phyloP scores from a whole-genome alignment of 35 echinoderm and acorn worm species.

The Anneissia japonica region DNA sequence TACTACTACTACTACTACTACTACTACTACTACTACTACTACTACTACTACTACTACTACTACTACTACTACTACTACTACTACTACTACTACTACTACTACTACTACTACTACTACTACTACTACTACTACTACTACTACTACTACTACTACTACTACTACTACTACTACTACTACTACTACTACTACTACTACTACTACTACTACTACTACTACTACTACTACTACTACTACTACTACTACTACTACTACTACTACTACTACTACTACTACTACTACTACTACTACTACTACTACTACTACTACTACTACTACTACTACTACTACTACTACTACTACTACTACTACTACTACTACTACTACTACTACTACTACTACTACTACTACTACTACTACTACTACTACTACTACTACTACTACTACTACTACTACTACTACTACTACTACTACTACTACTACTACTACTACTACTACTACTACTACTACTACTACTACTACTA shows the following conservation, averaged over 20 bases:
- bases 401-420: neutral
- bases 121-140: neutral
- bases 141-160: neutral
- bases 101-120: neutral
- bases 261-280: neutral
- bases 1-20: neutral
- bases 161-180: neutral
- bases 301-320: neutral
- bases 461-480: neutral
- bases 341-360: neutral
- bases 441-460: neutral
- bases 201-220: neutral
- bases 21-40: neutral
- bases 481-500: neutral
- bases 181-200: neutral
- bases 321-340: neutral
- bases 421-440: neutral
- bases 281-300: neutral
- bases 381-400: neutral
- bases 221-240: neutral
- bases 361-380: neutral
- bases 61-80: neutral
- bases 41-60: neutral
- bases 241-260: neutral
- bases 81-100: neutral